Percentiles rank a stretch among this genome's conserved stretches.
phyloP scores from a whole-genome alignment of 2,113 vertebrate species.

The Saimiri boliviensis region DNA sequence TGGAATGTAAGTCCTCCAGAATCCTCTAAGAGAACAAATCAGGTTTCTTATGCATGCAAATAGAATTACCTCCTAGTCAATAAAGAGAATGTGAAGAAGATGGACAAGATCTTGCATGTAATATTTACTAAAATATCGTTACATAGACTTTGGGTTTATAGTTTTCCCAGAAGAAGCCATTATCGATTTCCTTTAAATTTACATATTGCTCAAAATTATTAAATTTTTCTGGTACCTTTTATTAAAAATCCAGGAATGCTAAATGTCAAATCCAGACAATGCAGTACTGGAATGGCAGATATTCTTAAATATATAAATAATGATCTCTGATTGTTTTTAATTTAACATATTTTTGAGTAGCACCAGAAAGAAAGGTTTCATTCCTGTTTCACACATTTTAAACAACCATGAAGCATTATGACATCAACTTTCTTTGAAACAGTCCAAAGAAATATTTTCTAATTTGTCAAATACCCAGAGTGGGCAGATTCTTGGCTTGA shows the following conservation, averaged over 20 bases:
- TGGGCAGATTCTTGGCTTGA: neutral
- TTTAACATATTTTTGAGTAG: neutral
- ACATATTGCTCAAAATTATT: neutral
- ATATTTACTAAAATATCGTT: conserved; percentile 59
- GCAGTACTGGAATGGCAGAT: neutral
- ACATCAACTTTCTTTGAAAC: neutral
- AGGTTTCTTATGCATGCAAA: neutral
- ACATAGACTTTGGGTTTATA: neutral
- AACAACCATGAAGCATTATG: neutral
- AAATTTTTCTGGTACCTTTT: neutral
- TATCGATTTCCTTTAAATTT: conserved; percentile 47
- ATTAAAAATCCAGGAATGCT: neutral
- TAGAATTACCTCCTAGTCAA: neutral
- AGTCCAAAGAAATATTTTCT: neutral
- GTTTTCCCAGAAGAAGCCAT: conserved; percentile 27
- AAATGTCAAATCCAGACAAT: neutral
- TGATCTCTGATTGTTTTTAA: neutral
- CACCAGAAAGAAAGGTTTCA: neutral
- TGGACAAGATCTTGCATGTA: neutral
- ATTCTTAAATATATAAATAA: neutral
- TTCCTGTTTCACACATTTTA: neutral
- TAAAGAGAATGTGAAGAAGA: neutral
- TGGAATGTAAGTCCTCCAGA: neutral
- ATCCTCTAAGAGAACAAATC: neutral
- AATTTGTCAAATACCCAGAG: neutral